phyloP scores from a whole-genome alignment of 2,113 vertebrate genomes.

The Colossoma macropomum region DNA sequence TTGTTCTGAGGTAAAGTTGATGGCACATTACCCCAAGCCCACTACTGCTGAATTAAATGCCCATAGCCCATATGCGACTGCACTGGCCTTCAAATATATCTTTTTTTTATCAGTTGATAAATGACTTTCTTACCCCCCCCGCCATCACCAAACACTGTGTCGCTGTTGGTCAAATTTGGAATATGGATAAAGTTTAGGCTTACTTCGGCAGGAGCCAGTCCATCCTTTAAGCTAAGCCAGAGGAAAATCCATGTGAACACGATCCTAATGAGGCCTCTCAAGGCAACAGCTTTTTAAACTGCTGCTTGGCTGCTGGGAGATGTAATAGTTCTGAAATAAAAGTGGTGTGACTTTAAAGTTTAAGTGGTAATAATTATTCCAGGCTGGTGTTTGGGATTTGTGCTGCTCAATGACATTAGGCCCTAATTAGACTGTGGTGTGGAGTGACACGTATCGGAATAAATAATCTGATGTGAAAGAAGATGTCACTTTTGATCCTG shows the following conservation, averaged over 20 bases:
- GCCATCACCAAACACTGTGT: not conserved
- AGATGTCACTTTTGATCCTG: constrained; percentile 29
- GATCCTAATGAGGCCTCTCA: constrained; percentile 26
- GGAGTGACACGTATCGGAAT: not conserved
- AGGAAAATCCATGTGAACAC: constrained; percentile 16
- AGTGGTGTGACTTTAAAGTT: constrained; percentile 18
- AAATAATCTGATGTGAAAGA: constrained; percentile 33
- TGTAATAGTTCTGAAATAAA: not conserved
- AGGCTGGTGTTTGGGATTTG: constrained; percentile 28
- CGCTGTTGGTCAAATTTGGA: constrained; percentile 3
- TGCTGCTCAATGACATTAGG: constrained; percentile 9
- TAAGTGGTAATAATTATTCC: constrained; percentile 24
- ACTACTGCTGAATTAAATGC: not conserved
- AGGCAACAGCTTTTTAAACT: constrained; percentile 5
- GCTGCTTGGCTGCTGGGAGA: not conserved
- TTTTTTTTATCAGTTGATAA: not conserved
- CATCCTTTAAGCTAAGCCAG: constrained; percentile 28
- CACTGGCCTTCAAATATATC: not conserved
- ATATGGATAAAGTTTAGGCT: constrained; percentile 5
- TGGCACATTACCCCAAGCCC: constrained; percentile 2
- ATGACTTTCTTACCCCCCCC: not conserved
- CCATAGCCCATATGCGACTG: not conserved
- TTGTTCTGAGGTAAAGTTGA: constrained; percentile 11
- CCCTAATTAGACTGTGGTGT: constrained; percentile 26
- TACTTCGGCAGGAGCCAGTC: constrained; percentile 6